A percentile compares a stretch with the other conserved stretches of the same genome.
phyloP scores from a whole-genome alignment of 92 coral and sea anemone species.

The Ricordea florida region DNA sequence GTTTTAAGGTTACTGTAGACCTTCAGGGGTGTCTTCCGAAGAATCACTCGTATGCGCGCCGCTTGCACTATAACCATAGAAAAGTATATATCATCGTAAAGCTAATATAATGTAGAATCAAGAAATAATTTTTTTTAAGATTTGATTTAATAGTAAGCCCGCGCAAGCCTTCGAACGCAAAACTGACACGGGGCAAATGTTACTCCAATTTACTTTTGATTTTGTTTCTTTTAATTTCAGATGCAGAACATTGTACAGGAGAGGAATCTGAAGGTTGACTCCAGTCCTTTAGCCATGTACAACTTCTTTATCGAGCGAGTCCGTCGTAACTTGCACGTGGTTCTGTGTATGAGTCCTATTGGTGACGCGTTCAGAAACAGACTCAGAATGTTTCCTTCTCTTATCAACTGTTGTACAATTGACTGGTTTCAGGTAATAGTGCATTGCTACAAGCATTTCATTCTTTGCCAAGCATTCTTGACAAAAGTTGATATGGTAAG shows the following conservation, averaged over 20 bases:
- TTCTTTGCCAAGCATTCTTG: no score
- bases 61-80: not conserved
- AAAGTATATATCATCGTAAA: not conserved
- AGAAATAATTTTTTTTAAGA: no score
- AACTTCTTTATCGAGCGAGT: slow-evolving; percentile 94
- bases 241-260: slow-evolving; percentile 96
- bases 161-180: no score
- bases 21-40: no score
- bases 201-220: not conserved
- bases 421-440: slow-evolving; percentile 96
- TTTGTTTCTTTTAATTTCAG: slow-evolving; percentile 36
- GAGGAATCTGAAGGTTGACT: slow-evolving; percentile 86
- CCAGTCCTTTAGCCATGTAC: slow-evolving; percentile 97
- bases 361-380: slow-evolving; percentile 97
- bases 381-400: slow-evolving; percentile 95
- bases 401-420: slow-evolving; percentile 97
- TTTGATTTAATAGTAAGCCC: no score
- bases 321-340: slow-evolving; percentile 93
- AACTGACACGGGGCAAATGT: not conserved
- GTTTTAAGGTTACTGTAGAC: no score
- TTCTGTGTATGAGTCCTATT: slow-evolving; percentile 95
- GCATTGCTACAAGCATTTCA: no score
- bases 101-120: no score
- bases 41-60: not conserved
- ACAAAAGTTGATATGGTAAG: no score